A percentile compares a stretch with the other conserved stretches of the same genome.
Conservation (phyloP, 1,140 invertebrate species). For the Calliphora vicina region DNA sequence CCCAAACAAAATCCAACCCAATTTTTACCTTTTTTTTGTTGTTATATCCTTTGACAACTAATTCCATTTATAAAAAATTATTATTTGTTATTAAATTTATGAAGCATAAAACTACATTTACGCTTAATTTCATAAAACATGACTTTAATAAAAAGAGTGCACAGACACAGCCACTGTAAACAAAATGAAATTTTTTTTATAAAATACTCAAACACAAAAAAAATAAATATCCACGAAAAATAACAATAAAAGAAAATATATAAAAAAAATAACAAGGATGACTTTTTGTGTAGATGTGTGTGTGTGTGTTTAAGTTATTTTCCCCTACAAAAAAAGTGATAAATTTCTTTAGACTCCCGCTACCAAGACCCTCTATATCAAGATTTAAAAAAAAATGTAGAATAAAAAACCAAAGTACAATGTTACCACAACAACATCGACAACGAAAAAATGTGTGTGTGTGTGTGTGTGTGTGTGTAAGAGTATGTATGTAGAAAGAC, state of each 20-base stretch:
- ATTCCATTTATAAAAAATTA: slow-evolving; percentile 19
- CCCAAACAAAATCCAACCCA: too few relatives aligned
- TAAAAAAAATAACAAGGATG: slow-evolving; percentile 18
- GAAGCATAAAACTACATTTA: slow-evolving; percentile 32
- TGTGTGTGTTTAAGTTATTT: not conserved
- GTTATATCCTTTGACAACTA: slow-evolving; percentile 3
- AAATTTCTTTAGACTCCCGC: slow-evolving; percentile 28
- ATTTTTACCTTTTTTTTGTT: not conserved
- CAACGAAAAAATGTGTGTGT: not conserved
- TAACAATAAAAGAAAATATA: slow-evolving; percentile 18
- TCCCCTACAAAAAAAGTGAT: slow-evolving; percentile 12
- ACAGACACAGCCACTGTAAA: not conserved
- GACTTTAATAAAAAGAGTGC: slow-evolving; percentile 22
- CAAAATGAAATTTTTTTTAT: not conserved
- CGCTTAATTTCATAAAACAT: slow-evolving; percentile 35
- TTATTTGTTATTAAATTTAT: slow-evolving; percentile 32
- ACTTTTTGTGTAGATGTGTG: slow-evolving; percentile 10
- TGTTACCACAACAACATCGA: not conserved
- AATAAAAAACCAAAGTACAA: not conserved
- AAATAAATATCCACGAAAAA: slow-evolving; percentile 5
- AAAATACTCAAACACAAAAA: not conserved
- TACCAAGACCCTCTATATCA: not conserved
- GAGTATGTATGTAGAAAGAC: not conserved
- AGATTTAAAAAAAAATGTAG: not conserved
- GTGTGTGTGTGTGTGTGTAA: not conserved